These are phyloP conservation scores for Propithecus coquereli DNA, from an alignment of 2,113 vertebrate species.

Conservation along the genomic window DNA sequence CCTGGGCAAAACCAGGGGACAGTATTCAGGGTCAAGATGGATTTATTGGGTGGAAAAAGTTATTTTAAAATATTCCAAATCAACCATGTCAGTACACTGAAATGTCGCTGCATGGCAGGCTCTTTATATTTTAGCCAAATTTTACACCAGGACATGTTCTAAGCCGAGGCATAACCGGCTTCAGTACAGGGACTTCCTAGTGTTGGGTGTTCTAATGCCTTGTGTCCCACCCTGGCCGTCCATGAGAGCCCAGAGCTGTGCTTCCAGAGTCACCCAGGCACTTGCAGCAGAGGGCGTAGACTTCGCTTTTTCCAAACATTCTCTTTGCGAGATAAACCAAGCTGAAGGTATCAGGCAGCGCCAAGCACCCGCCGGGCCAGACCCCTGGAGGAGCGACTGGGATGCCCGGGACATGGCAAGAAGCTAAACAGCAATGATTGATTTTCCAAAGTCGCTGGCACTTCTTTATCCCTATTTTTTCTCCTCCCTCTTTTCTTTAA, in stretches of 20 bases:
- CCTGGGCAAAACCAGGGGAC: background rate
- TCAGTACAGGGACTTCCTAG: too few species aligned
- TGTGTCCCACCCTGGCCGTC: rapidly evolving
- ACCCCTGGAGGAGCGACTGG: background rate
- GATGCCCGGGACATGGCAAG: background rate
- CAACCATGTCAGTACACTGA: background rate
- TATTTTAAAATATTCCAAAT: background rate
- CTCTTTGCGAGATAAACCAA: background rate
- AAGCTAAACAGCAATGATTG: constrained; percentile 23
- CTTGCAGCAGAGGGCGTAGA: background rate
- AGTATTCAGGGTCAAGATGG: background rate
- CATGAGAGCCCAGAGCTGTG: rapidly evolving
- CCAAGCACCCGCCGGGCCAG: background rate
- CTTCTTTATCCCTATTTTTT: background rate
- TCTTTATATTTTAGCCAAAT: background rate
- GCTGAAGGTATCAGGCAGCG: constrained; percentile 17
- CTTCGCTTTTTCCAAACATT: background rate
- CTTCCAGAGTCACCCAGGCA: rapidly evolving
- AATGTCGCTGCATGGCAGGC: background rate
- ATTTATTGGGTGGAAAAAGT: background rate
- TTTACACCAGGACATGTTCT: background rate
- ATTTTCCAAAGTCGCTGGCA: constrained; percentile 12
- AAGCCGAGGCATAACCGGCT: rapidly evolving
- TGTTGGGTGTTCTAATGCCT: background rate
- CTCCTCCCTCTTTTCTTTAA: background rate